Evolutionary conservation across 2,888 invertebrate species (phyloP).

Genomic region (Eulithis prunata): DNA sequence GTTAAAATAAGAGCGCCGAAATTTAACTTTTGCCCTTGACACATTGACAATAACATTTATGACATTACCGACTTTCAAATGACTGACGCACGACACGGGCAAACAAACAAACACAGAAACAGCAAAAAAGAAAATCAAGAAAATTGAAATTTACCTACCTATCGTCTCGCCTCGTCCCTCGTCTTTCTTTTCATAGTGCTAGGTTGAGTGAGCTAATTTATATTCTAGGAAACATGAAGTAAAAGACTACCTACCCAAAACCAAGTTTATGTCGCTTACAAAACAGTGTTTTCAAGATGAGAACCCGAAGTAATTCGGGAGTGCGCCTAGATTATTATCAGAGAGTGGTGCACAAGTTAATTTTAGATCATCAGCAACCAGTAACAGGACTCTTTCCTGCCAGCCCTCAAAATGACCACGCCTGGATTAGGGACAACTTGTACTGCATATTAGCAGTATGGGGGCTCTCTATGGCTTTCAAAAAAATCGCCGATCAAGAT

Average conservation of each 20-base stretch:
- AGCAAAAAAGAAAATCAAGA: conserved; percentile 2
- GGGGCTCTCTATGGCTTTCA: conserved; percentile 99
- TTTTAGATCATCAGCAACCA: conserved; percentile 97
- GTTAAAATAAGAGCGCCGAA: no score
- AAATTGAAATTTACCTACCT: no score
- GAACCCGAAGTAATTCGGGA: conserved; percentile 95
- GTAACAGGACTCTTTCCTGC: conserved; percentile 98
- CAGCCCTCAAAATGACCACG: conserved; percentile 93
- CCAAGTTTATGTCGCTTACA: not conserved
- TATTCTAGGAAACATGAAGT: no score
- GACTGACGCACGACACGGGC: conserved; percentile 45
- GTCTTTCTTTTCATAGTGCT: no score
- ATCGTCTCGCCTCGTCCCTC: no score
- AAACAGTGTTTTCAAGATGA: conserved; percentile 81
- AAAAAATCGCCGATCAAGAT: conserved; percentile 99
- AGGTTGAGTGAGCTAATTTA: no score
- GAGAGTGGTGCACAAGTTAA: conserved; percentile 95
- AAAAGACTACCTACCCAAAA: no score
- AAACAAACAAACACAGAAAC: conserved; percentile 21
- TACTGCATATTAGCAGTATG: conserved; percentile 98
- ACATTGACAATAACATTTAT: conserved; percentile 4
- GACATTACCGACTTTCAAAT: conserved; percentile 72
- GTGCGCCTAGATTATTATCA: conserved; percentile 98
- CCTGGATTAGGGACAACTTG: conserved; percentile 99
- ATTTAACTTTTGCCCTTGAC: not conserved